Base-by-base conservation (phyloP, 2,888 invertebrate genomes). In the Abscondita cerata region DNA sequence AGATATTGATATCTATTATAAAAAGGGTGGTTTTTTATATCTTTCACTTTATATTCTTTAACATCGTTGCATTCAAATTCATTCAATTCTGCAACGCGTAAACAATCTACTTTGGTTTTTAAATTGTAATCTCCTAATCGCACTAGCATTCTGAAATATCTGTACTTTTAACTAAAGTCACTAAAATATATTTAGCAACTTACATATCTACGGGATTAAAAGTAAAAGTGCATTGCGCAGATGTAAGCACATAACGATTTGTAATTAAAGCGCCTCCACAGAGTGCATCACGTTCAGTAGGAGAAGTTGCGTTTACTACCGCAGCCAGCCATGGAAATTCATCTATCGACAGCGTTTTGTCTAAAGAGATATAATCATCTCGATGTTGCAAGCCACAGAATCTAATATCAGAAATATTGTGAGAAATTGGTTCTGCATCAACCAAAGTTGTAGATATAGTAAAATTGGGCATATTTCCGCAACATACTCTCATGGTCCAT, bases 241-340 rank as follows among this genome's bases (percentile, higher is more conserved):
- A 38, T 4, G 38, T 38, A 13, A 38, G 38, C 4, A 38, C 38
- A 13, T 38, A 13, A 2, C 41, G 41, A 15, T 41, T 1, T 16
- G 13, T 41, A 15, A 41, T 12, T 8, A 41, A 41, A 6, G 41
- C 15, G 13, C 41, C 41, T 41, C 41, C 41, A 41, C 41, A 41
- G 15, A 41, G 4, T 1, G 38, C 3, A n/a, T 38, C 38, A 4
- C 9, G n/a, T 38, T 38, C 12, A 38, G n/a, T 13, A 13, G 38
- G 9, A 4, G 13, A 38, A 2, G 38, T 38, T 38, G 38, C 13
- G 12, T 41, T 41, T 12, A 41, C 13, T 8, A 41, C 15, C 16
- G 16, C 41, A 16, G 41, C 41, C 15, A 41, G 15, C 41, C 41
- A 41, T 16, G 41, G 41, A 41, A 41, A 41, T 13, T 41, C 41